A percentile compares a stretch with the other conserved stretches of the same genome.
These are phyloP conservation scores for Sisyra nigra DNA, from an alignment of 2,888 invertebrate species.

Conservation along the genomic window DNA sequence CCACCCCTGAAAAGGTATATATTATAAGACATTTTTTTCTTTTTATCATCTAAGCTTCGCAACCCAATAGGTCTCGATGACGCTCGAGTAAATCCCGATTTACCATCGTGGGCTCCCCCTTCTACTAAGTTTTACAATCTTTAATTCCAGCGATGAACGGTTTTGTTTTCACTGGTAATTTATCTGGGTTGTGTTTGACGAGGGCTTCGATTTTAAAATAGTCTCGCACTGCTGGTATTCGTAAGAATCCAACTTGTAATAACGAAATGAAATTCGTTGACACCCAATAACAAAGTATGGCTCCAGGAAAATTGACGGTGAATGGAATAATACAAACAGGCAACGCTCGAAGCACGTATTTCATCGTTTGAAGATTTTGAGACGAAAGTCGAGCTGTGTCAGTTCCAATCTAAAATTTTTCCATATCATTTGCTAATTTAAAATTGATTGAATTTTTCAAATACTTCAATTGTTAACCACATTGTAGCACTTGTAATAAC, in stretches of 20 bases:
- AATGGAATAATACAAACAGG: constrained; percentile 73
- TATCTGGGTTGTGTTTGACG: constrained; percentile 35
- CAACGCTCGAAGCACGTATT: constrained; percentile 55
- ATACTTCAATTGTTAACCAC: constrained; percentile 60
- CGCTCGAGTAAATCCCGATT: too few species aligned
- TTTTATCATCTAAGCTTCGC: too few species aligned
- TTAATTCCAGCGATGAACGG: constrained; percentile 64
- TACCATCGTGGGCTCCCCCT: too few species aligned
- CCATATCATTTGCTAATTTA: not conserved
- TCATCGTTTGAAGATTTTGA: constrained; percentile 52
- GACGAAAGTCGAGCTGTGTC: constrained; percentile 52
- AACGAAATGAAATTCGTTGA: constrained; percentile 76
- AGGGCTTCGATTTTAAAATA: constrained; percentile 60
- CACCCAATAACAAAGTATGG: constrained; percentile 80
- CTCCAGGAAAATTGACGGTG: constrained; percentile 75
- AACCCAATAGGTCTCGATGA: too few species aligned
- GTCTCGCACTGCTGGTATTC: constrained; percentile 52
- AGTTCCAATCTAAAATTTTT: constrained; percentile 43
- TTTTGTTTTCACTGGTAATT: constrained; percentile 51
- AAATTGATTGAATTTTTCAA: constrained; percentile 5
- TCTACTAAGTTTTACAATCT: constrained; percentile 43
- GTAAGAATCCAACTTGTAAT: constrained; percentile 60
- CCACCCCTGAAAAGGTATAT: too few species aligned
- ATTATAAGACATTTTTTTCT: too few species aligned
- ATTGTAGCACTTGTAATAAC: constrained; percentile 71